phyloP scores from a whole-genome alignment of 2,113 vertebrate species.

The Galemys pyrenaicus region DNA sequence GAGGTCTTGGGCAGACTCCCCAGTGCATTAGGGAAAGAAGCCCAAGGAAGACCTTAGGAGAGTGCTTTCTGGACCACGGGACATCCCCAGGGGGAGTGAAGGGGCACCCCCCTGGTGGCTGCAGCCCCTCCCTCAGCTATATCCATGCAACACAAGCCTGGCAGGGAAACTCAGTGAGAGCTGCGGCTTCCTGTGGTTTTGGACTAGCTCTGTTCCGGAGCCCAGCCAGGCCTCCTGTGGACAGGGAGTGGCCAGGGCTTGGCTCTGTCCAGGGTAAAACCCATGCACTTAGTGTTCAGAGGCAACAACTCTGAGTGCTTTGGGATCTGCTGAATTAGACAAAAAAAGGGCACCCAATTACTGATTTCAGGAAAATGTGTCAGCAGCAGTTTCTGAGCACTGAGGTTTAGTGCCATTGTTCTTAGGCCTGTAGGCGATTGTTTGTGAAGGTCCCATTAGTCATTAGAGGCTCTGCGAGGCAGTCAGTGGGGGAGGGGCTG shows the following conservation, averaged over 20 bases:
- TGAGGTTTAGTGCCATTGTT: not conserved
- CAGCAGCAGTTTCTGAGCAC: not conserved
- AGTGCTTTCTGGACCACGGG: not conserved
- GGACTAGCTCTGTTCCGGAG: constrained; percentile 22
- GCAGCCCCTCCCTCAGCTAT: not conserved
- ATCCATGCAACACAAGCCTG: no score
- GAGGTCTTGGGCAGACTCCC: no score
- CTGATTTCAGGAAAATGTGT: not conserved
- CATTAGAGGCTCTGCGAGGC: not conserved
- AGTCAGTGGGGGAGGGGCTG: not conserved
- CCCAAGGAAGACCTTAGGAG: not conserved
- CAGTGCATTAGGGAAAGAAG: no score
- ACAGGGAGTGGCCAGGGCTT: fast-evolving
- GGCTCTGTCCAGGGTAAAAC: not conserved
- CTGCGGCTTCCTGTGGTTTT: not conserved
- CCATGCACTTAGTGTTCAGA: not conserved
- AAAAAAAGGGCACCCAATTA: not conserved
- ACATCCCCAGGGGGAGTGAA: fast-evolving
- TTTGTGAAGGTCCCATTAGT: not conserved
- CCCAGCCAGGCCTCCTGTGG: not conserved
- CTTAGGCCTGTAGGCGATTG: not conserved
- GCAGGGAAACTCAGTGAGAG: not conserved
- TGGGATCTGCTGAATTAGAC: not conserved
- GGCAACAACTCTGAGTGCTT: not conserved
- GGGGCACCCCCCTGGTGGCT: not conserved